phyloP scores from a whole-genome alignment of 2,113 vertebrate species.

The Pomatorhinus ruficollis region DNA sequence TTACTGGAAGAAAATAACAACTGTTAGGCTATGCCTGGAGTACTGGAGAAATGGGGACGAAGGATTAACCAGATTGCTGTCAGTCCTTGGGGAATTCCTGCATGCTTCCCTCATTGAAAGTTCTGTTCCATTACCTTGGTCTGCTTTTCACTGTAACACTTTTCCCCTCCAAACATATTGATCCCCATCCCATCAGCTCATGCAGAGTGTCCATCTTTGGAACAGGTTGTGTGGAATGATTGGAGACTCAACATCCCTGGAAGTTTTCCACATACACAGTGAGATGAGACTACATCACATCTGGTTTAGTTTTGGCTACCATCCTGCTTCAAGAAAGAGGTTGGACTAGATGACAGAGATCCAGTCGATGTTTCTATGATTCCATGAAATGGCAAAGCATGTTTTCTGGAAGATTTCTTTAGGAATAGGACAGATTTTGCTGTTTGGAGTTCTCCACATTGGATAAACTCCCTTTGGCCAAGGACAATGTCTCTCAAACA shows the following conservation, averaged over 20 bases:
- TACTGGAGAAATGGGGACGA: accelerated
- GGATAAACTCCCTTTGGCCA: neutral
- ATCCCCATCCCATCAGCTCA: neutral
- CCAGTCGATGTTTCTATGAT: neutral
- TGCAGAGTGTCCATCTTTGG: accelerated
- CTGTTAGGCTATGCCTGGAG: neutral
- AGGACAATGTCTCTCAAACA: neutral
- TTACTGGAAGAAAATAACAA: neutral
- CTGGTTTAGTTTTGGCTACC: neutral
- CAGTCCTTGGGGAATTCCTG: neutral
- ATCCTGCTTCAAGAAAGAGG: neutral
- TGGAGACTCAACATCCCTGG: accelerated
- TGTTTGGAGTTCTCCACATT: neutral
- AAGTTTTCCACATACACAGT: neutral
- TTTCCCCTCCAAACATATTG: neutral
- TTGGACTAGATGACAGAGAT: neutral
- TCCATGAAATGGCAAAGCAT: neutral
- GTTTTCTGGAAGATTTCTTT: neutral
- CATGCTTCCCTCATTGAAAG: neutral
- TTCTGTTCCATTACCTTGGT: neutral
- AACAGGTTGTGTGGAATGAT: neutral
- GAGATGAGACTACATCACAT: neutral
- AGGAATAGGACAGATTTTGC: neutral
- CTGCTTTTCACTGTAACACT: neutral
- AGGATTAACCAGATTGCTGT: neutral